Conservation (phyloP, 2,113 vertebrate genomes). For the Aramus guarauna region DNA sequence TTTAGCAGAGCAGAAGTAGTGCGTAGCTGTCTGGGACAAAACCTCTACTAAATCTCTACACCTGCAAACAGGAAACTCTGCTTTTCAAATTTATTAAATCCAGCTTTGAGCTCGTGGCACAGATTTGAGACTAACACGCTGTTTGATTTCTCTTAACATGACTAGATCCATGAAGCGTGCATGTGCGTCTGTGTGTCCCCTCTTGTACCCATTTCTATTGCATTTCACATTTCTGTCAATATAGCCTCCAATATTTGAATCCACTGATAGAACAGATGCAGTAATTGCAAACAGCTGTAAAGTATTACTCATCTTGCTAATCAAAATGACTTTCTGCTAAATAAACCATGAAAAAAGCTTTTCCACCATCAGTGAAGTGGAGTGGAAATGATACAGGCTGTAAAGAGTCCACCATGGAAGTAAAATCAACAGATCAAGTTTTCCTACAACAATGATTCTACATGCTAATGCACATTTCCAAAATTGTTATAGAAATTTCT, state of each 20-base stretch:
- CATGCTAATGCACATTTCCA: conserved; percentile 65
- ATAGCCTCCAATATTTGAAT: conserved; percentile 76
- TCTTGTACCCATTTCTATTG: conserved; percentile 56
- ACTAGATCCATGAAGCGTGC: conserved; percentile 55
- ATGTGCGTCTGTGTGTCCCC: conserved; percentile 9
- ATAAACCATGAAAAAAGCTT: conserved; percentile 99
- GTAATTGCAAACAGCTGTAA: conserved; percentile 91
- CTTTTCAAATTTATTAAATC: conserved; percentile 15
- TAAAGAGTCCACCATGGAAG: conserved; percentile 74
- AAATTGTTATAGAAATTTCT: conserved; percentile 62
- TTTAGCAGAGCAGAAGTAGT: neutral
- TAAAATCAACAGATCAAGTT: conserved; percentile 89
- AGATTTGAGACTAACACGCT: conserved; percentile 37
- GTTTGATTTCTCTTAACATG: conserved; percentile 63
- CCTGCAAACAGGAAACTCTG: neutral
- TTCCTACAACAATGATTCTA: conserved; percentile 70
- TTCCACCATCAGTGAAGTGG: conserved; percentile 86
- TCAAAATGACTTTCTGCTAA: conserved; percentile 97
- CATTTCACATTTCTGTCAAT: conserved; percentile 72
- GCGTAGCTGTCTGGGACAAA: neutral
- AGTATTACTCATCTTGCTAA: conserved; percentile 91
- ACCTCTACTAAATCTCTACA: neutral
- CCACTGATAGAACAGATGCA: conserved; percentile 86
- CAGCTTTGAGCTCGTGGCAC: neutral
- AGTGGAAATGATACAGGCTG: conserved; percentile 85